Evolutionary conservation across 2,113 vertebrate genomes (phyloP).

Genomic region (Tetraodon nigroviridis): DNA sequence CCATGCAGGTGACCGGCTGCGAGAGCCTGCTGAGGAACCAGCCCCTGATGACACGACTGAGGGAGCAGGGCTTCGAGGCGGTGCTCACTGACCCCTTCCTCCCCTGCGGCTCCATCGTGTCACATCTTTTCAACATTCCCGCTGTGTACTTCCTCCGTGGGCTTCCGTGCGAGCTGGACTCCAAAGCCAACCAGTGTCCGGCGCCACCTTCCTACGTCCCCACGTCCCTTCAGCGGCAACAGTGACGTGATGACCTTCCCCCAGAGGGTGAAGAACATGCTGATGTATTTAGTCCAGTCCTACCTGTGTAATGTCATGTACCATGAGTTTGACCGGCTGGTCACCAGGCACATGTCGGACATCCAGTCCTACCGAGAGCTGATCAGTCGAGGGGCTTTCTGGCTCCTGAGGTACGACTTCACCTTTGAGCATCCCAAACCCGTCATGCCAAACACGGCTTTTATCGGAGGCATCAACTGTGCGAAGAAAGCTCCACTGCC

Average conservation of each 20-base stretch:
- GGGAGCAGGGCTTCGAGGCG: constrained; percentile 68
- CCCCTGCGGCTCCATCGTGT: constrained; percentile 80
- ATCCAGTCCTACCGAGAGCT: constrained; percentile 68
- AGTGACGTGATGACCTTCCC: constrained; percentile 77
- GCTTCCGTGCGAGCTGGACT: constrained; percentile 74
- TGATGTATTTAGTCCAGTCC: constrained; percentile 35
- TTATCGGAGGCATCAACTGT: constrained; percentile 79
- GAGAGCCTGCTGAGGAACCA: constrained; percentile 66
- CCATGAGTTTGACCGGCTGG: constrained; percentile 55
- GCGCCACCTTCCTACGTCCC: constrained; percentile 79
- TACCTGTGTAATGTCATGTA: constrained; percentile 49
- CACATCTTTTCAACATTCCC: constrained; percentile 75
- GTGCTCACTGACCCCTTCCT: constrained; percentile 79
- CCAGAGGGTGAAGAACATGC: constrained; percentile 75
- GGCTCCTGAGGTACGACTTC: constrained; percentile 82
- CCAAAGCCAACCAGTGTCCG: constrained; percentile 72
- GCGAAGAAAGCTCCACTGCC: constrained; percentile 62
- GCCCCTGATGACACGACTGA: constrained; percentile 68
- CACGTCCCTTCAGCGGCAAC: constrained; percentile 10
- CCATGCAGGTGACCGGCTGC: constrained; percentile 57
- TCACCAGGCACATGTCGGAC: constrained; percentile 65
- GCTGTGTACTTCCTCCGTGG: constrained; percentile 77
- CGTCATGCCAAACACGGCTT: constrained; percentile 83
- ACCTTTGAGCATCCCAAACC: constrained; percentile 80
- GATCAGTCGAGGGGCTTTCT: constrained; percentile 72